These are phyloP conservation scores for Cephalopterus ornatus DNA, from an alignment of 2,113 vertebrate species.

Conservation along the genomic window DNA sequence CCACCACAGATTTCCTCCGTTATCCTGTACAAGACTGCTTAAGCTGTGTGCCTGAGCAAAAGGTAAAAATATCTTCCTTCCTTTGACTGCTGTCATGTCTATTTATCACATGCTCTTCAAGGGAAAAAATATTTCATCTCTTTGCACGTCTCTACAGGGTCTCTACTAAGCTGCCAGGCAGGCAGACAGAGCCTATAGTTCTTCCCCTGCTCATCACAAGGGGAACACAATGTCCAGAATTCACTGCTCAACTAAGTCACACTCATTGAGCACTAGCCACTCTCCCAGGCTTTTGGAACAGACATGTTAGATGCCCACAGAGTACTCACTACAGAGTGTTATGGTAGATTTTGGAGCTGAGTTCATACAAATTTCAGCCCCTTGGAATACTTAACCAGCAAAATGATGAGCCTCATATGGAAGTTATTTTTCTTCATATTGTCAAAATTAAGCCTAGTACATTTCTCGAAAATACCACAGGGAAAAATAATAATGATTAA, in stretches of 20 bases:
- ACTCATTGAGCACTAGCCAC: background rate
- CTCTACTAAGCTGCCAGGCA: background rate
- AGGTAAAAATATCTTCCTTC: constrained; percentile 15
- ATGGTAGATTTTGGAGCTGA: background rate
- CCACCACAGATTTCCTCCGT: background rate
- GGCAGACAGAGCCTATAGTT: background rate
- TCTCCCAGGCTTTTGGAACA: background rate
- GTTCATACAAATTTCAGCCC: background rate
- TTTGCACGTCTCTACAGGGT: background rate
- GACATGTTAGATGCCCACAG: background rate
- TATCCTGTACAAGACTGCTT: background rate
- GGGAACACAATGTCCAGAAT: background rate
- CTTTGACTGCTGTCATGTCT: background rate
- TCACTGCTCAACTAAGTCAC: background rate
- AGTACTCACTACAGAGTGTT: background rate
- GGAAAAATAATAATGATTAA: background rate
- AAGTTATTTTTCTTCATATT: background rate
- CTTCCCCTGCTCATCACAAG: background rate
- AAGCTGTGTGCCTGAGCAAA: background rate
- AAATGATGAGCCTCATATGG: rapidly evolving
- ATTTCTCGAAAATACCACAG: background rate
- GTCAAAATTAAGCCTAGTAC: background rate
- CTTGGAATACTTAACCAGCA: background rate
- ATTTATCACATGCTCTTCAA: background rate
- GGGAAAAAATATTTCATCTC: background rate